Conservation (phyloP, 2,797 vertebrate genomes). For the Peromyscus melanophrys region DNA sequence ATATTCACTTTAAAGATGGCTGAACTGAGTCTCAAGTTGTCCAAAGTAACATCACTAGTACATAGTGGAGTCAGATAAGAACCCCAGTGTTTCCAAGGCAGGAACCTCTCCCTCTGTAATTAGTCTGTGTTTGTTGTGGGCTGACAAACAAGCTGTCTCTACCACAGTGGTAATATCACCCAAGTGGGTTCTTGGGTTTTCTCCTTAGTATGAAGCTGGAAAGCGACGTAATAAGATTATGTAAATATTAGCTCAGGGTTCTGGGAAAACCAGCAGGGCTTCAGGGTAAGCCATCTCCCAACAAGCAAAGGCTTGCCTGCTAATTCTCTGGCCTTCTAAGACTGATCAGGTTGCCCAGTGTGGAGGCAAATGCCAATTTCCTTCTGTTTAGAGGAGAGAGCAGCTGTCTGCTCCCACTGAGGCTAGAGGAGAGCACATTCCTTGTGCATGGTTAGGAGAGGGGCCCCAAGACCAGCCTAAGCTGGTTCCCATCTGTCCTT, state of each 20-base stretch:
- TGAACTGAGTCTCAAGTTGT: not conserved
- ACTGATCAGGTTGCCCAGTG: conserved; percentile 31
- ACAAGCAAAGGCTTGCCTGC: conserved; percentile 69
- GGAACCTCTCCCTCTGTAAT: not conserved
- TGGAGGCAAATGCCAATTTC: conserved; percentile 42
- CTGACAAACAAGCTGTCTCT: not conserved
- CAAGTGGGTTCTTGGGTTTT: not conserved
- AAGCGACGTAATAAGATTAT: conserved; percentile 59
- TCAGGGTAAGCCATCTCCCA: conserved; percentile 57
- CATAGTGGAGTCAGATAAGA: not conserved
- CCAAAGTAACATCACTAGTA: not conserved
- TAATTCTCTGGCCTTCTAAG: conserved; percentile 53
- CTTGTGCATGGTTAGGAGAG: not conserved
- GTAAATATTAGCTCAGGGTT: conserved; percentile 74
- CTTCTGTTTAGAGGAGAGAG: not conserved
- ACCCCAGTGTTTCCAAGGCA: not conserved
- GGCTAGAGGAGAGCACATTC: not conserved
- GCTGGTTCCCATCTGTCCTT: conserved; percentile 9
- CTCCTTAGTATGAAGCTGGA: conserved; percentile 19
- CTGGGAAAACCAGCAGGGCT: conserved; percentile 65
- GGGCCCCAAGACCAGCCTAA: not conserved
- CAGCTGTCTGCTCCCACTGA: not conserved
- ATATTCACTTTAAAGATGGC: not conserved
- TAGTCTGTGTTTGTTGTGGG: not conserved
- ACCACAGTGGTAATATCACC: not conserved